Percentiles rank a stretch among this genome's conserved stretches.
Conservation (phyloP, 2,113 vertebrate species). For the Perccottus glenii region DNA sequence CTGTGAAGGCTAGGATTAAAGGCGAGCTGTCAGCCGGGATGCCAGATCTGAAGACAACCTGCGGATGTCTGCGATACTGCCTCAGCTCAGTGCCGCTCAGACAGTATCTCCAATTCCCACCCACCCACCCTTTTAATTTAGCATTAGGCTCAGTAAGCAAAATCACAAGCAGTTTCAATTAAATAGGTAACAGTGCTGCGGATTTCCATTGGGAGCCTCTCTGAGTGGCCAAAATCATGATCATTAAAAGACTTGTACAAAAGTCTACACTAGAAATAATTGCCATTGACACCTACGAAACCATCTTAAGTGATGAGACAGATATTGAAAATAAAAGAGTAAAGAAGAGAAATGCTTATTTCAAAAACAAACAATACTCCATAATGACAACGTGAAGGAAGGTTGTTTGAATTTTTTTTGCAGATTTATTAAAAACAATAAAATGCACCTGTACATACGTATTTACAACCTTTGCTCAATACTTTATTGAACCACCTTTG, state of each 20-base stretch:
- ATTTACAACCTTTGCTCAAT: too few relatives aligned
- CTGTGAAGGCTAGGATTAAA: constrained; percentile 80
- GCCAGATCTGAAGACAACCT: constrained; percentile 70
- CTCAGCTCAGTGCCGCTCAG: constrained; percentile 62
- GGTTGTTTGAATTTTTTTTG: too few relatives aligned
- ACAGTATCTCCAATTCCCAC: constrained; percentile 73
- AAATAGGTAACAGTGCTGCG: constrained; percentile 48
- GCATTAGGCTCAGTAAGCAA: constrained; percentile 71
- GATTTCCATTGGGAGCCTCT: constrained; percentile 48
- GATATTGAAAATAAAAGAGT: too few relatives aligned
- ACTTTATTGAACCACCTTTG: too few relatives aligned
- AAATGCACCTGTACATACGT: too few relatives aligned
- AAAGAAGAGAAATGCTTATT: too few relatives aligned
- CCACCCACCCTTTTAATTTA: constrained; percentile 74
- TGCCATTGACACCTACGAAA: constrained; percentile 39
- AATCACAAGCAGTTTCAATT: constrained; percentile 69
- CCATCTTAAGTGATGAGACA: not conserved
- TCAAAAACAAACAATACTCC: too few relatives aligned
- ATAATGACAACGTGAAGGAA: too few relatives aligned
- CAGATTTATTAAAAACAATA: too few relatives aligned
- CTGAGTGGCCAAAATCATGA: constrained; percentile 31
- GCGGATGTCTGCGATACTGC: constrained; percentile 64
- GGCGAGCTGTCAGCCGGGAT: constrained; percentile 73
- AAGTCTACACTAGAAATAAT: constrained; percentile 45
- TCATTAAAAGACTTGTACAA: constrained; percentile 49